Evolutionary conservation across 2,888 invertebrate species (phyloP).

Genomic region (Bombyx huttoni): DNA sequence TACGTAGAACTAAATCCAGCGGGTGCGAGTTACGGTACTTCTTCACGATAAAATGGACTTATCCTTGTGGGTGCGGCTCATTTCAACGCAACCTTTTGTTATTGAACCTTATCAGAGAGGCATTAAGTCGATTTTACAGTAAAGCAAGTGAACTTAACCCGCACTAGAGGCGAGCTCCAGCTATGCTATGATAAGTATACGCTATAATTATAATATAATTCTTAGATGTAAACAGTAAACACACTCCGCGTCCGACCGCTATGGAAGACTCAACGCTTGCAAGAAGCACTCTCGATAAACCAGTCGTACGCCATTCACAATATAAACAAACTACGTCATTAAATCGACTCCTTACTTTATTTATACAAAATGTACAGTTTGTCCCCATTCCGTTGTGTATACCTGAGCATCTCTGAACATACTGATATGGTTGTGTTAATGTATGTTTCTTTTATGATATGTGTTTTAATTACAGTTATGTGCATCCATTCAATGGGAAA

Average conservation of each 20-base stretch:
- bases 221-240: conserved; percentile 64
- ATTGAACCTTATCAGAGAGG: neutral
- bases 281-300: conserved; percentile 66
- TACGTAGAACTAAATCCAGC: conserved; percentile 48
- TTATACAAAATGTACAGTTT: conserved; percentile 70
- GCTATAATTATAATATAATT: conserved; percentile 71
- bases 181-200: conserved; percentile 60
- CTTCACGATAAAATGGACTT: conserved; percentile 17
- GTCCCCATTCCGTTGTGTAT: conserved; percentile 7
- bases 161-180: conserved; percentile 40
- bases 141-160: conserved; percentile 5
- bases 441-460: neutral
- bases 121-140: neutral
- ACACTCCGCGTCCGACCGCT: conserved; percentile 62
- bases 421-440: conserved; percentile 15
- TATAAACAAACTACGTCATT: conserved; percentile 47
- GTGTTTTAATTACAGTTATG: conserved; percentile 3
- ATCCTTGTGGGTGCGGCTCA: neutral
- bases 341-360: conserved; percentile 64
- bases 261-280: conserved; percentile 71
- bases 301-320: conserved; percentile 61
- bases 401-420: conserved; percentile 2
- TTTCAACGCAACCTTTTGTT: neutral
- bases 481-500: neutral
- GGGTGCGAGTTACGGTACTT: conserved; percentile 41